phyloP scores from a whole-genome alignment of 2,113 vertebrate species.

The Catagonus wagneri region DNA sequence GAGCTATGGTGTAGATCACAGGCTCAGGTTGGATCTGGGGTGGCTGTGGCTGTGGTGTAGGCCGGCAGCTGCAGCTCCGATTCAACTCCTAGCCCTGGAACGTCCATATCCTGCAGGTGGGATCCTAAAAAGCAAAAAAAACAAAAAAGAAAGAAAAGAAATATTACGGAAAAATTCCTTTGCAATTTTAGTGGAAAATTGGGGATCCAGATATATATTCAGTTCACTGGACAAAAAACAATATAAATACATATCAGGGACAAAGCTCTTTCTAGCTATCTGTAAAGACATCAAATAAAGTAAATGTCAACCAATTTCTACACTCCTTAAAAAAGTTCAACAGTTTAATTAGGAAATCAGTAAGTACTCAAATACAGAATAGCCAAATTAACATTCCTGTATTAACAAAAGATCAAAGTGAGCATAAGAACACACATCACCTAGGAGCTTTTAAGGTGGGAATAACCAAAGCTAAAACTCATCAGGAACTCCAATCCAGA shows the following conservation, averaged over 20 bases:
- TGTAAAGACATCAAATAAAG: constrained; percentile 27
- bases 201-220: neutral
- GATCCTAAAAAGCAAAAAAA: too few species aligned
- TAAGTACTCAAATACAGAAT: constrained; percentile 18
- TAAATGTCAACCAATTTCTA: constrained; percentile 55
- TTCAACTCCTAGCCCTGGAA: too few species aligned
- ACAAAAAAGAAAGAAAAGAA: neutral
- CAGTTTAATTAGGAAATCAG: constrained; percentile 49
- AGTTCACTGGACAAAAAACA: constrained; percentile 21
- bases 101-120: too few species aligned
- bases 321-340: constrained; percentile 56
- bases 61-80: too few species aligned
- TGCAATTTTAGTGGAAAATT: constrained; percentile 32
- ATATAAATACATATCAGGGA: neutral
- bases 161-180: constrained; percentile 41
- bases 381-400: constrained; percentile 49
- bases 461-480: constrained; percentile 57
- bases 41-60: too few species aligned
- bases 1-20: too few species aligned
- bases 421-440: constrained; percentile 60
- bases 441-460: constrained; percentile 20
- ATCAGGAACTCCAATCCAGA: constrained; percentile 33
- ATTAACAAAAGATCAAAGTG: constrained; percentile 41
- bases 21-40: too few species aligned
- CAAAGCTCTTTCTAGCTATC: constrained; percentile 58